Evolutionary conservation across 2,888 invertebrate species (phyloP).

Genomic region (Priocnemis perturbator): DNA sequence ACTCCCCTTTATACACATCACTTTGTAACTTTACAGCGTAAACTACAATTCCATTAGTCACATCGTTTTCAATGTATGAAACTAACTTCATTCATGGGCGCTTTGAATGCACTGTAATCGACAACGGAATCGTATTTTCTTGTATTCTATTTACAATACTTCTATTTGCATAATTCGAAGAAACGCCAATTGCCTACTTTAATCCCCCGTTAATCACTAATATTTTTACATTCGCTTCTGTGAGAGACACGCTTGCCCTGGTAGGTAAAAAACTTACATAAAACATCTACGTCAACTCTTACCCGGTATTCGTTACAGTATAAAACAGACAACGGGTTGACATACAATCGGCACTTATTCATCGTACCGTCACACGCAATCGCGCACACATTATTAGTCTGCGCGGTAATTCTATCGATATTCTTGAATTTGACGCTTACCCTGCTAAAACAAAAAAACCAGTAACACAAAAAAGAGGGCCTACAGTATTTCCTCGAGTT

Average conservation of each 20-base stretch:
- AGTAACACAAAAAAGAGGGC: too few species aligned
- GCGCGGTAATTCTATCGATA: constrained; percentile 1
- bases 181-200: background rate
- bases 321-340: constrained; percentile 38
- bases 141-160: constrained; percentile 25
- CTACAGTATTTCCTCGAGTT: too few species aligned
- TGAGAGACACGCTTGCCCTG: constrained; percentile 25
- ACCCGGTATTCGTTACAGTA: constrained; percentile 37
- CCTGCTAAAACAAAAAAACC: constrained; percentile 22
- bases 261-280: constrained; percentile 38
- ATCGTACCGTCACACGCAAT: constrained; percentile 5
- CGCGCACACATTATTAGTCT: background rate
- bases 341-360: constrained; percentile 19
- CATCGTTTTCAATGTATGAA: background rate
- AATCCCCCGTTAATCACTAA: constrained; percentile 29
- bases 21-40: background rate
- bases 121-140: constrained; percentile 12
- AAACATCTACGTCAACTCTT: constrained; percentile 26
- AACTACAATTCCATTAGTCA: constrained; percentile 12
- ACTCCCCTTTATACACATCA: constrained; percentile 4
- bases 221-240: constrained; percentile 20
- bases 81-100: background rate
- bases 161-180: background rate
- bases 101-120: constrained; percentile 1
- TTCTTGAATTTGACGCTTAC: constrained; percentile 4